Conservation (phyloP, 2,888 invertebrate genomes). For the Dione vanillae region DNA sequence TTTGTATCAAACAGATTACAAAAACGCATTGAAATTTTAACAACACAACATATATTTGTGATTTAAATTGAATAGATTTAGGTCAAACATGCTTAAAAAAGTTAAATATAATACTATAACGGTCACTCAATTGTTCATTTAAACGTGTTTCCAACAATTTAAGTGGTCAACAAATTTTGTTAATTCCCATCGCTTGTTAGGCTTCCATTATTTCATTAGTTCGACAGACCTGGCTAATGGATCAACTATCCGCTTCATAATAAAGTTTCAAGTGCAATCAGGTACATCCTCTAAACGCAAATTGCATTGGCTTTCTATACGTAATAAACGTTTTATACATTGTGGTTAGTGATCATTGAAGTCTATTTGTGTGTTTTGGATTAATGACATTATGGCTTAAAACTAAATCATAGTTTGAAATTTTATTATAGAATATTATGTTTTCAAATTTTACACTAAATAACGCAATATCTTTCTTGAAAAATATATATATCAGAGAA, state of each 20-base stretch:
- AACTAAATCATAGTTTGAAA: too few relatives aligned
- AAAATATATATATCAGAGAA: too few relatives aligned
- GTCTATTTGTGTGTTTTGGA: background rate
- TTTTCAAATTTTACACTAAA: too few relatives aligned
- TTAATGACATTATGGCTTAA: too few relatives aligned
- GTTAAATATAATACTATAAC: too few relatives aligned
- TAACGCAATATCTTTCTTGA: too few relatives aligned
- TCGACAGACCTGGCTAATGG: conserved; percentile 55
- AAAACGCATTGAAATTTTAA: too few relatives aligned
- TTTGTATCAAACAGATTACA: too few relatives aligned
- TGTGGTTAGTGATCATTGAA: background rate
- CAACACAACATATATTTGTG: too few relatives aligned
- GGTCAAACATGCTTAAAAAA: too few relatives aligned
- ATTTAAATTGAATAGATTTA: too few relatives aligned
- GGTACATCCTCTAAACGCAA: conserved; percentile 28
- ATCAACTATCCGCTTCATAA: conserved; percentile 43
- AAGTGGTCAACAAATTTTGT: conserved; percentile 54
- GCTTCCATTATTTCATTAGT: conserved; percentile 62
- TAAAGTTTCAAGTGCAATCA: conserved; percentile 44
- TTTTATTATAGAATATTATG: too few relatives aligned
- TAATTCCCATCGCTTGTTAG: conserved; percentile 56
- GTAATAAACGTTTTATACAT: conserved; percentile 3
- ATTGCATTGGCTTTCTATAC: conserved; percentile 24
- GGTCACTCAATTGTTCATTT: background rate
- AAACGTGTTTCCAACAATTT: conserved; percentile 17